Conservation (phyloP, 2,888 invertebrate species). For the Lamproptera curius region DNA sequence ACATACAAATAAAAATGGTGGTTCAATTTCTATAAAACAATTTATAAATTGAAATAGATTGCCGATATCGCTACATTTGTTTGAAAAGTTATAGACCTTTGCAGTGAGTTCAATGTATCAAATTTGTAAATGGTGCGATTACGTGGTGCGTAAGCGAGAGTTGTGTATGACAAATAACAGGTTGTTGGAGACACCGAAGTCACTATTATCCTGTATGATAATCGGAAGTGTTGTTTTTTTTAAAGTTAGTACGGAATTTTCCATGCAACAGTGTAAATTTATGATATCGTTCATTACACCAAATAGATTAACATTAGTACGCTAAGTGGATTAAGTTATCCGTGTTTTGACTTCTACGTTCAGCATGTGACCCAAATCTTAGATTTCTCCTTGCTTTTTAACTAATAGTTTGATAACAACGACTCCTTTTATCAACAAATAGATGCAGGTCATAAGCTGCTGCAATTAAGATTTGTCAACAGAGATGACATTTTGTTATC, state of each 20-base stretch:
- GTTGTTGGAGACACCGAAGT: constrained; percentile 75
- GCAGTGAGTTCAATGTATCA: constrained; percentile 36
- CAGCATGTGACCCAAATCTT: constrained; percentile 77
- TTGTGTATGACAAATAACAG: constrained; percentile 74
- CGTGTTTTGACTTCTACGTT: constrained; percentile 45
- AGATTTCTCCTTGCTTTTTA: constrained; percentile 72
- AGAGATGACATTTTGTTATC: constrained; percentile 46
- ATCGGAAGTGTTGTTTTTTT: constrained; percentile 52
- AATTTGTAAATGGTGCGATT: constrained; percentile 48
- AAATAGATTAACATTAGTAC: constrained; percentile 25
- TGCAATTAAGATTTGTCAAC: constrained; percentile 27
- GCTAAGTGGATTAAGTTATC: constrained; percentile 19
- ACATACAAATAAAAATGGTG: constrained; percentile 76
- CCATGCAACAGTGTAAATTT: constrained; percentile 23
- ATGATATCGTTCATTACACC: constrained; percentile 16
- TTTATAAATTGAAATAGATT: constrained; percentile 49
- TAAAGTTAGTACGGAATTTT: constrained; percentile 31
- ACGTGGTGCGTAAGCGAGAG: constrained; percentile 57
- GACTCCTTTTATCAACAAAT: constrained; percentile 27
- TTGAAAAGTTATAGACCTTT: constrained; percentile 40
- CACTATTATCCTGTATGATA: constrained; percentile 56
- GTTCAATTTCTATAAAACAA: constrained; percentile 63
- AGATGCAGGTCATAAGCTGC: constrained; percentile 23
- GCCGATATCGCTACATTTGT: constrained; percentile 34
- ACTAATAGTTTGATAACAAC: constrained; percentile 38